Base-by-base conservation (phyloP, 2,888 invertebrate genomes). In the Drosophila anomalipes region DNA sequence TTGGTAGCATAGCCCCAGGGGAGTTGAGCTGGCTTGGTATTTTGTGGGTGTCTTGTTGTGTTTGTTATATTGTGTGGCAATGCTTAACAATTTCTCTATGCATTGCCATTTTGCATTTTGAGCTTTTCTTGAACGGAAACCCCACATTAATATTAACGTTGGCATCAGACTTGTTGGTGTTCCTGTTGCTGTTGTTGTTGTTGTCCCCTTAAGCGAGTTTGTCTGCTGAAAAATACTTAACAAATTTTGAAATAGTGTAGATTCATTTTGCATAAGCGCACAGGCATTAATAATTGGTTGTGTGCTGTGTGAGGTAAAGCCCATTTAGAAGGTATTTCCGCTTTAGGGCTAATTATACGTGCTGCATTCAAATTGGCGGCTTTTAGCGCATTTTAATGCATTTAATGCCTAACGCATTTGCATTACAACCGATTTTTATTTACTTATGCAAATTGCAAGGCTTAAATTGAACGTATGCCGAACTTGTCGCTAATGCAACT, bases 71-170 rank as follows among this genome's bases (percentile, higher is more conserved):
- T 70, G 70, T 73, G 44, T 61, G 62, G 22, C 19, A 22, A 28
- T 26, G 66, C 58, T 44, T 73, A 19, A 62, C 44, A 62, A 68
- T 76, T 81, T 86, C 72, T 79, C 73, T 81, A 79, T 83, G 81
- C 77, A 84, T 79, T 86, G 81, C 84, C 82, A 78, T 71, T 71
- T 75, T 72, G 67, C 74, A 62, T 66, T 61, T 61, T 30, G 32
- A 4, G 35, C 14, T 44, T 67, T 59, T 49, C 63, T 68, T 67
- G 53, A 65, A 73, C 64, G 69, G 66, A 83, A 78, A 75, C 75
- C 70, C 75, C 62, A 81, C 74, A 88, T 86, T 88, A 86, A 88
- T 81, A 82, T 83, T 77, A 76, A 77, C 77, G 70, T 80, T 52
- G 39, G 51, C 57, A 44, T 26, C 22, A 56, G 47, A 16, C 26